Base-by-base conservation (phyloP, 2,113 vertebrate species). In the Ovibos moschatus region DNA sequence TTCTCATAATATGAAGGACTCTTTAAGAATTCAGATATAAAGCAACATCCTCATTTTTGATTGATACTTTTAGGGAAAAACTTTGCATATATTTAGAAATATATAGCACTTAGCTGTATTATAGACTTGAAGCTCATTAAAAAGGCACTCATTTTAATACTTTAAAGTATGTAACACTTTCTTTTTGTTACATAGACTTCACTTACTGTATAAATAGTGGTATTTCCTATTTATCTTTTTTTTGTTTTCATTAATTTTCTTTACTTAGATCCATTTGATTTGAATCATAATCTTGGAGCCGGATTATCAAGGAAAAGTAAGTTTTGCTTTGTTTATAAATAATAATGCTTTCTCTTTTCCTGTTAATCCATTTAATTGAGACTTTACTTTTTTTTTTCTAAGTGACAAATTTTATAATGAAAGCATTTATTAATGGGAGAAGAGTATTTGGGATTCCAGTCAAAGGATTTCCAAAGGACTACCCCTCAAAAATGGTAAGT, bases 321-420 rank as follows among this genome's bases (percentile, higher is more conserved):
- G 99, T 96, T 50, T 96, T 50, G 27, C 28, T 88, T 91, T 53
- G 33, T 94, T 93, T 93, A 58, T 40, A 94, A 90, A 93, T 94
- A 25, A 85, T 51, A 85, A 17, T 74, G 5, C 76, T 30, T 13
- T 86, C 30, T 97, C 71, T 19, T 84, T 67, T 94, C 57, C 94
- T 97, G 95, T 62, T 94, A 94, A 74, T 64, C 79, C 79, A 74
- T 62, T 88, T 94, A 43, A 95, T 74, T 33, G 40, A 92, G 92
- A 85, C 25, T 15, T n/a, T 36, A 74, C 50, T 97, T 45, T 95
- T 78, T 58, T 89, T 89, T 36, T 94, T 96, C 95, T 94, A 97
- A 99, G 99, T 99, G 99, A 99, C 99, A 89, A 99, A 99, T 98
- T 99, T 99, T 99, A 99, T 99, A 98, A 99, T 99, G 99, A 99